A percentile compares a stretch with the other conserved stretches of the same genome.
Evolutionary conservation across 1,140 invertebrate species (phyloP).

Genomic region (Venturia canescens): DNA sequence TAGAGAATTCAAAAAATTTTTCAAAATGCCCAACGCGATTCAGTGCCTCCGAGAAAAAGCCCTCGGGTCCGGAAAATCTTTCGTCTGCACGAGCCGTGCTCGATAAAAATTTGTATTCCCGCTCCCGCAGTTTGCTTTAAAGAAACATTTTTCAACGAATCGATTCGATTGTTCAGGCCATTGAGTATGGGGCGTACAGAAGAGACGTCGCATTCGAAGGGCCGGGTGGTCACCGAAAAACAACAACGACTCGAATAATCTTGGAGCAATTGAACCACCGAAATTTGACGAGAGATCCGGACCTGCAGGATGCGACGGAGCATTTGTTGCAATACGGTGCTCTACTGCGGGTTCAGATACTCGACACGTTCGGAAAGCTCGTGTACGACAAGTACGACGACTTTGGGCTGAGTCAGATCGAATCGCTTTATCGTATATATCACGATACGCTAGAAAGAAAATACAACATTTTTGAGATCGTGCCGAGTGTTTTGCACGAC

Average conservation of each 20-base stretch:
- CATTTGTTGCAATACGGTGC: slow-evolving; percentile 56
- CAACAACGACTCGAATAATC: slow-evolving; percentile 47
- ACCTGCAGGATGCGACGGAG: slow-evolving; percentile 57
- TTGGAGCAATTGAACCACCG: slow-evolving; percentile 49
- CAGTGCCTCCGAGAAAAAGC: too few species aligned
- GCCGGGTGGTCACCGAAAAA: background rate
- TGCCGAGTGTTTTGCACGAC: slow-evolving; percentile 48
- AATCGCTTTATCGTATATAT: slow-evolving; percentile 58
- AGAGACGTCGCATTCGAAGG: slow-evolving; percentile 35
- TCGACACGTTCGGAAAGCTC: slow-evolving; percentile 58
- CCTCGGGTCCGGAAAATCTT: too few species aligned
- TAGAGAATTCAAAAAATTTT: too few species aligned
- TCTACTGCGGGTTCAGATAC: slow-evolving; percentile 53
- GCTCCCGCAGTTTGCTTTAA: too few species aligned
- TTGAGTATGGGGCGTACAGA: slow-evolving; percentile 51
- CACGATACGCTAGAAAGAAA: slow-evolving; percentile 58
- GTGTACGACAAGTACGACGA: slow-evolving; percentile 63
- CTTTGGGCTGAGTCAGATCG: slow-evolving; percentile 56
- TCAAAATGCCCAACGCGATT: too few species aligned
- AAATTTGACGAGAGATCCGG: background rate
- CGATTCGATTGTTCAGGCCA: slow-evolving; percentile 41
- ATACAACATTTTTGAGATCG: slow-evolving; percentile 60
- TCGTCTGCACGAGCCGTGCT: too few species aligned
- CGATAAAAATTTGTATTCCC: too few species aligned
- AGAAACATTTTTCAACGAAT: too few species aligned